Evolutionary conservation across 2,113 vertebrate species (phyloP).

Genomic region (Rhadina sibilatrix): DNA sequence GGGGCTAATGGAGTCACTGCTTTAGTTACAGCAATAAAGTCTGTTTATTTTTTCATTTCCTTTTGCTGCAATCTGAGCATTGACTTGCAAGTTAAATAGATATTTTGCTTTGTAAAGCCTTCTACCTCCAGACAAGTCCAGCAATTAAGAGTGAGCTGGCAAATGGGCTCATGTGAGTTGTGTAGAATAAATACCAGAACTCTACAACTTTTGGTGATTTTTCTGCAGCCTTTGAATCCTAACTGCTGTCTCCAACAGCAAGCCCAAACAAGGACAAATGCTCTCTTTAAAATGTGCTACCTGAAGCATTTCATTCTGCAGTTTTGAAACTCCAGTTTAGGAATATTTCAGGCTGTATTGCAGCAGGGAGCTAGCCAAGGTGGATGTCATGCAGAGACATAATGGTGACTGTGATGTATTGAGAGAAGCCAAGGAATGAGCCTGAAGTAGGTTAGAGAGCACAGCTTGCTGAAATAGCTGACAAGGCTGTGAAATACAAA

Average conservation of each 20-base stretch:
- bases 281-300: constrained; percentile 31
- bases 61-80: constrained; percentile 22
- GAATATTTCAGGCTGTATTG: constrained; percentile 16
- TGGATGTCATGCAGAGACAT: constrained; percentile 4
- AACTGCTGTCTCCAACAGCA: neutral
- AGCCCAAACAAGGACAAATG: constrained; percentile 32
- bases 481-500: neutral
- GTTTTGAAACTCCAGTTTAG: constrained; percentile 22
- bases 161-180: neutral
- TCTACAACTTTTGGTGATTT: neutral
- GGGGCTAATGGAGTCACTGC: neutral
- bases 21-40: constrained; percentile 29
- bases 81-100: constrained; percentile 66
- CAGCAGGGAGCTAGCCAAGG: constrained; percentile 35
- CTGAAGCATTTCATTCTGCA: constrained; percentile 10
- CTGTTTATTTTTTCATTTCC: constrained; percentile 37
- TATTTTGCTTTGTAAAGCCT: constrained; percentile 44
- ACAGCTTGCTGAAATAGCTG: constrained; percentile 27
- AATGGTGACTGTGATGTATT: constrained; percentile 43
- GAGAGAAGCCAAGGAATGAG: constrained; percentile 34
- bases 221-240: constrained; percentile 1
- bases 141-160: constrained; percentile 48
- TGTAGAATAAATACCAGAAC: neutral
- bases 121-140: constrained; percentile 29
- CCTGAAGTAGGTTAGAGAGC: constrained; percentile 51